phyloP scores from a whole-genome alignment of 2,888 invertebrate genomes.

The Machimus atricapillus region DNA sequence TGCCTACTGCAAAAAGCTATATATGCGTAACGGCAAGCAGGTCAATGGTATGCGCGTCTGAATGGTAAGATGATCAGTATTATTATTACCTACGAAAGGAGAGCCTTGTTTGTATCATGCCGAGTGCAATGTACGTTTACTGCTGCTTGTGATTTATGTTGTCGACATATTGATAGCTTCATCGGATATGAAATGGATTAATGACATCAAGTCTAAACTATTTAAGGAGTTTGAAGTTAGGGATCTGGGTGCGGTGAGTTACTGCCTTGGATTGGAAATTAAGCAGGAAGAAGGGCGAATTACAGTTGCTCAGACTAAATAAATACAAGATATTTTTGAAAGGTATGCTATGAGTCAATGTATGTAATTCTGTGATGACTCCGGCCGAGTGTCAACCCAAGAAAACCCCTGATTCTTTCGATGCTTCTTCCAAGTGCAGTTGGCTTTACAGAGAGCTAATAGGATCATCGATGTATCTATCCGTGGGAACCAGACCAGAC shows the following conservation, averaged over 20 bases:
- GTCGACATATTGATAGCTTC: neutral
- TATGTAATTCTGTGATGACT: neutral
- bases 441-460: neutral
- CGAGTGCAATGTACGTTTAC: neutral
- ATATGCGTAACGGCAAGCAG: neutral
- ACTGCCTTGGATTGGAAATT: neutral
- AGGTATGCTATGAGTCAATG: neutral
- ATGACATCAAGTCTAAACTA: neutral
- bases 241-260: neutral
- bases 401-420: neutral
- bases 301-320: neutral
- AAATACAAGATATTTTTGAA: neutral
- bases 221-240: neutral
- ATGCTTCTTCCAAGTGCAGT: neutral
- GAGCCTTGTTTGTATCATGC: conserved; percentile 5
- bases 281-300: neutral
- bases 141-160: neutral
- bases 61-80: neutral
- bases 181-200: neutral
- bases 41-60: neutral
- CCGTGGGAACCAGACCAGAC: neutral
- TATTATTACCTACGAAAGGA: neutral
- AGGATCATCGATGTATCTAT: neutral
- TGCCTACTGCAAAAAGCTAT: neutral
- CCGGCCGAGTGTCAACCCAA: neutral